Evolutionary conservation across 2,888 invertebrate genomes (phyloP).

Genomic region (Furcula furcula): DNA sequence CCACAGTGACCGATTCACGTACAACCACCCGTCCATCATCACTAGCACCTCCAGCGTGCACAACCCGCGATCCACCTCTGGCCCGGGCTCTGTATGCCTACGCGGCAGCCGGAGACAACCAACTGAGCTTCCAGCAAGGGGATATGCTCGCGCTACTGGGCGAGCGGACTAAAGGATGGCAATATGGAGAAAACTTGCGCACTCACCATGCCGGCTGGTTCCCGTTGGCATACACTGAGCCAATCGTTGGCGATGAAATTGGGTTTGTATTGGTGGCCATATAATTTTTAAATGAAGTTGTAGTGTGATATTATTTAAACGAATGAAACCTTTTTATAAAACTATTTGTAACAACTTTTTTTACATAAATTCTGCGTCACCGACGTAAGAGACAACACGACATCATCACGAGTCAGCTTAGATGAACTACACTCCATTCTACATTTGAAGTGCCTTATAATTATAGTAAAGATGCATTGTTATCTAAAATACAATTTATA

Average conservation of each 20-base stretch:
- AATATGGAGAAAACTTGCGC: constrained; percentile 96
- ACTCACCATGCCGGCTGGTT: constrained; percentile 98
- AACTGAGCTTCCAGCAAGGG: constrained; percentile 95
- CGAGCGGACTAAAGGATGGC: constrained; percentile 97
- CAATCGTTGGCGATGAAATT: constrained; percentile 84
- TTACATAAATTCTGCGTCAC: too few species aligned
- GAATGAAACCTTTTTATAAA: not conserved
- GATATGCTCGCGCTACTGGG: constrained; percentile 94
- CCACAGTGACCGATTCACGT: constrained; percentile 58
- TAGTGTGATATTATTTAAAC: too few species aligned
- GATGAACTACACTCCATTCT: too few species aligned
- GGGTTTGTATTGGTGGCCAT: constrained; percentile 67
- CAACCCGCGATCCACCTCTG: constrained; percentile 86
- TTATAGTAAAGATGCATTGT: too few species aligned
- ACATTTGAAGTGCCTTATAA: too few species aligned
- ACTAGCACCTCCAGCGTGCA: constrained; percentile 82
- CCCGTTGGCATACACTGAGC: constrained; percentile 96
- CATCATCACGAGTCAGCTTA: too few species aligned
- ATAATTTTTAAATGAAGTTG: not conserved
- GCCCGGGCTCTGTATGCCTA: constrained; percentile 95
- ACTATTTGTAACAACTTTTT: too few species aligned
- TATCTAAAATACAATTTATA: too few species aligned
- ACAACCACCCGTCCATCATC: constrained; percentile 83
- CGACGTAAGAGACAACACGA: too few species aligned
- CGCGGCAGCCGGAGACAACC: constrained; percentile 93